Conservation (phyloP, 2,888 invertebrate genomes). For the Scaptomyza polygonia region DNA sequence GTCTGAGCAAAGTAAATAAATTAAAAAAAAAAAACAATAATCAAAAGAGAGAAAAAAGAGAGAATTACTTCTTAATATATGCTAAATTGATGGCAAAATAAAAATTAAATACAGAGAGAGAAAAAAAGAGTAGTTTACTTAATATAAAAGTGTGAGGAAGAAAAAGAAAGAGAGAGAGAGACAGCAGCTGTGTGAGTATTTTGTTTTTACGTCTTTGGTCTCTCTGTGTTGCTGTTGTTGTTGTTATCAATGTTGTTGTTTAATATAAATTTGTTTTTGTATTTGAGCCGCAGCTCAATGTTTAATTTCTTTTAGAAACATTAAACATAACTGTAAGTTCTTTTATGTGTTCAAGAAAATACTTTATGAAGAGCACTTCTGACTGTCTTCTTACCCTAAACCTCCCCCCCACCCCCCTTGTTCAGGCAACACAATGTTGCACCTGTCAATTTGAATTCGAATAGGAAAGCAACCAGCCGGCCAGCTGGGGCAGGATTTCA, state of each 20-base stretch:
- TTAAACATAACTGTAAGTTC: too few relatives aligned
- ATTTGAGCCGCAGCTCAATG: too few relatives aligned
- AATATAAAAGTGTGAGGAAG: slow-evolving; percentile 7
- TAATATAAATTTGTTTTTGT: too few relatives aligned
- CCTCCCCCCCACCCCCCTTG: too few relatives aligned
- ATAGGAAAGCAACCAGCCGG: background rate
- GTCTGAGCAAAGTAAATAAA: slow-evolving; percentile 36
- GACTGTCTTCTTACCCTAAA: too few relatives aligned
- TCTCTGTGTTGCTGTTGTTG: slow-evolving; percentile 27
- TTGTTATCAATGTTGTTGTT: background rate
- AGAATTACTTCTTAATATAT: background rate
- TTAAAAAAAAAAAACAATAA: slow-evolving; percentile 1
- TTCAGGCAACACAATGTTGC: too few relatives aligned
- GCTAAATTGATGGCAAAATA: background rate
- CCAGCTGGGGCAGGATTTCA: background rate
- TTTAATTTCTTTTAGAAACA: too few relatives aligned
- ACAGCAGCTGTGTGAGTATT: background rate
- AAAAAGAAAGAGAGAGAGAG: slow-evolving; percentile 14
- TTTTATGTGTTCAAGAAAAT: too few relatives aligned
- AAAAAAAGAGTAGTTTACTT: background rate
- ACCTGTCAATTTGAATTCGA: background rate
- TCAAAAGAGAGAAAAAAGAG: slow-evolving; percentile 8
- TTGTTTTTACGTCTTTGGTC: slow-evolving; percentile 42
- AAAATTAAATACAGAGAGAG: slow-evolving; percentile 9
- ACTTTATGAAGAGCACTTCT: too few relatives aligned